These are phyloP conservation scores for Gymnarchus niloticus DNA, from an alignment of 2,113 vertebrate genomes.

Conservation along the genomic window DNA sequence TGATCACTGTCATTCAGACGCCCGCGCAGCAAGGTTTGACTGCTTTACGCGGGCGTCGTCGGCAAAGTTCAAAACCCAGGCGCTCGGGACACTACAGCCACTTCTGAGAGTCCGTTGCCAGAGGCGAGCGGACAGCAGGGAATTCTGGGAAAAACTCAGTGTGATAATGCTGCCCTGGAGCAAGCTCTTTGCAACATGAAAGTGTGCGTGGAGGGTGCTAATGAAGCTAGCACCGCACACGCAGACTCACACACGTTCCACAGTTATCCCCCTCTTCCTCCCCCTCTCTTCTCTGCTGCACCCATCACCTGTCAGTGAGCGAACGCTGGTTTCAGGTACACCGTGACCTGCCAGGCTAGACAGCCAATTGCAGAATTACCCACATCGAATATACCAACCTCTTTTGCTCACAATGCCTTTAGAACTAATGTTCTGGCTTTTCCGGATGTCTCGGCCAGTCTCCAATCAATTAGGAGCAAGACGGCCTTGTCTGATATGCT, in stretches of 20 bases:
- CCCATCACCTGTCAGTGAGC: not conserved
- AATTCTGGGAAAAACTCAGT: not conserved
- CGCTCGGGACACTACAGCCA: not conserved
- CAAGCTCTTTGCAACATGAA: not conserved
- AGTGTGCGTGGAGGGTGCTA: not conserved
- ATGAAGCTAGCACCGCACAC: not conserved
- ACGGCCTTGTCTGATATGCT: not conserved
- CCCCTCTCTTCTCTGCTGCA: not conserved
- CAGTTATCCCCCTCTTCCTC: not conserved
- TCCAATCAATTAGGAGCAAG: not conserved
- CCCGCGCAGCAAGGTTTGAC: not conserved
- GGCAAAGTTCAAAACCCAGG: not conserved
- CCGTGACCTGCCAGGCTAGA: not conserved
- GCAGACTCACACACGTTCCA: not conserved
- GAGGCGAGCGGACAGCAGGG: not conserved
- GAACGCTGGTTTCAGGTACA: not conserved
- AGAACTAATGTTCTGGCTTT: not conserved
- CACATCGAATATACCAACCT: not conserved
- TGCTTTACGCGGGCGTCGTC: not conserved
- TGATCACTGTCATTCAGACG: not conserved
- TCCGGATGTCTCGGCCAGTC: not conserved
- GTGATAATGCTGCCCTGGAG: not conserved
- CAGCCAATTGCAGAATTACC: not conserved
- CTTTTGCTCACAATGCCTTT: not conserved
- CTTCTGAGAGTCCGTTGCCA: not conserved